Evolutionary conservation across 30 jellyfish, hydroid and myxozoan species (phyloP), one percentile per base, ranked within the genome.

Genomic region (Aurelia sp.): DNA sequence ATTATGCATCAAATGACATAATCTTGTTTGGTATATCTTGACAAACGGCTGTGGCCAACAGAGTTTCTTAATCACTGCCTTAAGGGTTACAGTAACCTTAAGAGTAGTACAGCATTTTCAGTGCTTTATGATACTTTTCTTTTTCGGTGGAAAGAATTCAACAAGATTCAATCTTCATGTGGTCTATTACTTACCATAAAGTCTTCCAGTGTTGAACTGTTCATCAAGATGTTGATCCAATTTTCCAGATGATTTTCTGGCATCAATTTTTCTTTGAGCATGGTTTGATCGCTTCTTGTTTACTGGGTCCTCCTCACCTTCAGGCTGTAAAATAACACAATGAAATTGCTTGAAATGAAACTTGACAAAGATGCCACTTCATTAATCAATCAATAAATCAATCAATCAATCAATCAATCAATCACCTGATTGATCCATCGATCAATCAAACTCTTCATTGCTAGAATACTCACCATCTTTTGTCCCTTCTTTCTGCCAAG

Each of bases 161-260:
- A 20, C 5, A 21, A 21, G 6, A 20, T 21, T 23, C 50, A 33
- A 10, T 57, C 16, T 20, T 17, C 4, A 21, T 35, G 11, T 6
- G 17, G n/a, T 22, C 17, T 41, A 48, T 4, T 11, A 74, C 88
- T 47, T 60, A 91, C 97, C 97, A 77, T 53, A 82, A 9, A 93
- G 57, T 64, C 97, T 79, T 5, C 98, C 98, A 68, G 95, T 82
- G 74, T 55, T 67, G 76, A 93, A 89, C 73, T 93, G 98, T 11
- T 93, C 98, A 55, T 93, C 98, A 18, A 93, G 65, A 89, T 87
- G 96, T 40, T 78, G 94, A 3, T 93, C 98, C 15, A 93, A 74
- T 33, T 92, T 93, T 47, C 96, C 90, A 1, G 48, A 55, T 35
- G 96, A 69, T 77, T 91, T 91, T 66, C 98, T 78, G 8, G 87